Percentiles rank a stretch among this genome's conserved stretches.
These are phyloP conservation scores for Protosalanx chinensis DNA, from an alignment of 2,797 vertebrate genomes.

Conservation along the genomic window DNA sequence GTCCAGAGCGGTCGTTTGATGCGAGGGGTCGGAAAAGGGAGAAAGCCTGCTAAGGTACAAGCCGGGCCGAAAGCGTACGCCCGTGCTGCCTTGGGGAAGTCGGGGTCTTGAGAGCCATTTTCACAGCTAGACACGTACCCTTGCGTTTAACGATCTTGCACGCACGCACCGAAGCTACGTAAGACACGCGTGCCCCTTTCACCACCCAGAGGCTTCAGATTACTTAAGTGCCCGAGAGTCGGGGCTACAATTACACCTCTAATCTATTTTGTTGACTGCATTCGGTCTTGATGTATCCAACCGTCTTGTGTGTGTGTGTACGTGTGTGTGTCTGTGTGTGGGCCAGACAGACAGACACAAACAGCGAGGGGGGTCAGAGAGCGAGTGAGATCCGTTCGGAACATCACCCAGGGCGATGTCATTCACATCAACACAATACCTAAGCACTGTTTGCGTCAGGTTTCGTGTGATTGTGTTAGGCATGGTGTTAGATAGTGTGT, in stretches of 20 bases:
- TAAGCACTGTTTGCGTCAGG: constrained; percentile 89
- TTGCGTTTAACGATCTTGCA: background rate
- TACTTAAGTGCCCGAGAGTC: constrained; percentile 77
- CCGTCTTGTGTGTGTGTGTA: background rate
- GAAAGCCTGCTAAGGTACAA: too few species aligned
- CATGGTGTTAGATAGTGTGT: too few species aligned
- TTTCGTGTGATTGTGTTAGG: too few species aligned
- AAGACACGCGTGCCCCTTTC: constrained; percentile 17
- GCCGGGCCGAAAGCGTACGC: too few species aligned
- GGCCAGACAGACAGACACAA: constrained; percentile 22
- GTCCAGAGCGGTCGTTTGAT: too few species aligned
- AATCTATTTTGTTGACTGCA: constrained; percentile 81
- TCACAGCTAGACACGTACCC: constrained; percentile 4
- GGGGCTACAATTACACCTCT: constrained; percentile 78
- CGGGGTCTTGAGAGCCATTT: too few species aligned
- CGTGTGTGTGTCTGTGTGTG: constrained; percentile 3
- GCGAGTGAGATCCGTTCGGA: constrained; percentile 75
- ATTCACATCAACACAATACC: constrained; percentile 93
- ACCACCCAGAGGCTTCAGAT: constrained; percentile 33
- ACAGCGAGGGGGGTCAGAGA: background rate
- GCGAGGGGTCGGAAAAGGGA: too few species aligned
- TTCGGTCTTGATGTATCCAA: constrained; percentile 73
- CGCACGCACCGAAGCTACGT: constrained; percentile 5
- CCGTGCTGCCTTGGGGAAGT: constrained; percentile 68
- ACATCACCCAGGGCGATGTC: constrained; percentile 87